Evolutionary conservation across 2,797 vertebrate species (phyloP).

Genomic region (Siniperca undulata): DNA sequence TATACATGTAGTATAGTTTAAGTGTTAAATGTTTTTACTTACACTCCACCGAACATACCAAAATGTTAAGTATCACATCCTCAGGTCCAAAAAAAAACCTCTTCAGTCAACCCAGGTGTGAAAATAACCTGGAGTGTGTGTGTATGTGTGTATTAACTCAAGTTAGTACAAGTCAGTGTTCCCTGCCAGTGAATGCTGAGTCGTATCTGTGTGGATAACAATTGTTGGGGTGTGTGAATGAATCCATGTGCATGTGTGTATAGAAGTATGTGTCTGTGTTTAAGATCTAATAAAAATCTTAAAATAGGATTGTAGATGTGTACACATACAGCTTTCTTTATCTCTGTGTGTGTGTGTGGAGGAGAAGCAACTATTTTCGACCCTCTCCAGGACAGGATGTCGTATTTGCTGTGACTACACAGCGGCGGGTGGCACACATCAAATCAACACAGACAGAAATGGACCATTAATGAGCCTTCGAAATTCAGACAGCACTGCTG

Average conservation of each 20-base stretch:
- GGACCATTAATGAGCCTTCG: conserved; percentile 55
- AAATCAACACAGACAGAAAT: conserved; percentile 60
- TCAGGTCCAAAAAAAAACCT: not conserved
- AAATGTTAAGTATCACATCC: not conserved
- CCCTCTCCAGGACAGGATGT: conserved; percentile 65
- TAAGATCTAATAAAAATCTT: not conserved
- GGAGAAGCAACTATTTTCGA: conserved; percentile 61
- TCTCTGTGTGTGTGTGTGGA: conserved; percentile 8
- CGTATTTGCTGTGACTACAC: conserved; percentile 47
- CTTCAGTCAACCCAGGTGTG: not conserved
- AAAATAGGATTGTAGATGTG: conserved; percentile 14
- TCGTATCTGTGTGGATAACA: conserved; percentile 1
- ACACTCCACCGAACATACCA: not conserved
- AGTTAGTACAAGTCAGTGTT: not conserved
- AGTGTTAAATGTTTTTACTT: too few species aligned
- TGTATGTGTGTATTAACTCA: conserved; percentile 9
- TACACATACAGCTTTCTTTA: not conserved
- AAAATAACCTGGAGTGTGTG: not conserved
- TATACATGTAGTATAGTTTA: too few species aligned
- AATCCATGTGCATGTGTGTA: not conserved
- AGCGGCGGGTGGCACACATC: conserved; percentile 54
- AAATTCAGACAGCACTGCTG: conserved; percentile 39
- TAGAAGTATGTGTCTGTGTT: not conserved
- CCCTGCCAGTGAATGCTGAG: not conserved
- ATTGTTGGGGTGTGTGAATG: not conserved